These are phyloP conservation scores for Sphaerodactylus townsendi DNA, from an alignment of 2,113 vertebrate genomes.

Conservation along the genomic window DNA sequence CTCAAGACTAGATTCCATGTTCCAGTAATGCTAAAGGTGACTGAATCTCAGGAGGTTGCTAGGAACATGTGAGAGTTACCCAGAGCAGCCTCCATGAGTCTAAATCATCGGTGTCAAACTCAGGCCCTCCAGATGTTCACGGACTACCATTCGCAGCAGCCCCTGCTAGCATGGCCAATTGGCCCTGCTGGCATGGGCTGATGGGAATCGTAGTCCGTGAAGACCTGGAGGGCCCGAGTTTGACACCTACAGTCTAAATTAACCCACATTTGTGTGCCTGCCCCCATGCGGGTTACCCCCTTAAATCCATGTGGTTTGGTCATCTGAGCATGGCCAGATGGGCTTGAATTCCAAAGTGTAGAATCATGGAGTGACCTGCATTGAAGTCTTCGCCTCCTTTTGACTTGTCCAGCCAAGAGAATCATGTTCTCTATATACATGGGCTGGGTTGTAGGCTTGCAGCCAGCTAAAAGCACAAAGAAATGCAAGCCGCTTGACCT, in stretches of 20 bases:
- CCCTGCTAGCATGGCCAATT: too few species aligned
- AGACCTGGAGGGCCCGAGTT: too few species aligned
- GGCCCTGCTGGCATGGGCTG: too few species aligned
- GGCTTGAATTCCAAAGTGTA: not conserved
- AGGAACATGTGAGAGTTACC: not conserved
- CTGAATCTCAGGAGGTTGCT: not conserved
- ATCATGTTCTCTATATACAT: not conserved
- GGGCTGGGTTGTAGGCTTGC: not conserved
- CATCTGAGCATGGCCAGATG: not conserved
- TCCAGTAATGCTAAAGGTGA: not conserved
- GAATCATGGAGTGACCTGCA: not conserved
- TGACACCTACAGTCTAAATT: not conserved
- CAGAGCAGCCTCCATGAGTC: not conserved
- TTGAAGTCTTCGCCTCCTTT: not conserved
- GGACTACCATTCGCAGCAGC: too few species aligned
- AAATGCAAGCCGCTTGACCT: too few species aligned
- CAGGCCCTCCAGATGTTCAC: too few species aligned
- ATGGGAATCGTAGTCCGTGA: too few species aligned
- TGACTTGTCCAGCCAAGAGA: too few species aligned
- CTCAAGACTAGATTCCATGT: not conserved
- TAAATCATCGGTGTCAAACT: too few species aligned
- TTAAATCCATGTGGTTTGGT: not conserved
- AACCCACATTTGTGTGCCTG: not conserved
- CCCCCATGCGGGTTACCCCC: not conserved
- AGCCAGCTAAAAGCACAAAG: not conserved